A percentile compares a stretch with the other conserved stretches of the same genome.
Conservation (phyloP, 64 coral and sea anemone species). For the Astreopora myriophthalma region DNA sequence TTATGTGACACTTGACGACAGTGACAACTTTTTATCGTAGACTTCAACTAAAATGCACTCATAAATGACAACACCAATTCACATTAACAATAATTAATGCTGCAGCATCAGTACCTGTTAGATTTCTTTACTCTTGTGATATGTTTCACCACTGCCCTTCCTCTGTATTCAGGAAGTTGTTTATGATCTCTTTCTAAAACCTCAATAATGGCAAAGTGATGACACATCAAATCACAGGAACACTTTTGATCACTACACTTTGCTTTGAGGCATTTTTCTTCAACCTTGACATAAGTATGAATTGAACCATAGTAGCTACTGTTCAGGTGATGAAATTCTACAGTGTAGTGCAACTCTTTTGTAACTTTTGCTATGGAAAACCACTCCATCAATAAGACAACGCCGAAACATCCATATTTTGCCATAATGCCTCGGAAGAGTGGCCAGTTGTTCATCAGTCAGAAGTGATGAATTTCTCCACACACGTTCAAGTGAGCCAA, state of each 20-base stretch:
- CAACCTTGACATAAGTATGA: neutral
- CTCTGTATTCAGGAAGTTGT: neutral
- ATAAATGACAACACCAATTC: neutral
- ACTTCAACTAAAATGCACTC: neutral
- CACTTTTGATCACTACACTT: neutral
- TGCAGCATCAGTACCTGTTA: neutral
- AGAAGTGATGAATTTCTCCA: neutral
- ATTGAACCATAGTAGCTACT: neutral
- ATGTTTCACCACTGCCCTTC: neutral
- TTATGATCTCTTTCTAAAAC: neutral
- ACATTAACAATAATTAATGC: neutral
- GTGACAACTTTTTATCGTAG: neutral
- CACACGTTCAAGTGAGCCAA: neutral
- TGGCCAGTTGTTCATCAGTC: neutral
- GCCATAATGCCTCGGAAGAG: neutral
- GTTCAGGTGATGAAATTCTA: neutral
- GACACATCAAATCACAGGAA: neutral
- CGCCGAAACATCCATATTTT: neutral
- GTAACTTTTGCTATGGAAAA: neutral
- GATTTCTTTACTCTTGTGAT: neutral
- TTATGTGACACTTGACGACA: neutral
- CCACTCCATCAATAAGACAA: neutral
- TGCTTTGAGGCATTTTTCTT: neutral
- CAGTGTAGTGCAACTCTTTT: neutral
- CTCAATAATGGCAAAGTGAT: neutral